Percentiles rank a stretch among this genome's conserved stretches.
These are phyloP conservation scores for Tetramorium bicarinatum DNA, from an alignment of 2,888 invertebrate genomes.

Conservation along the genomic window DNA sequence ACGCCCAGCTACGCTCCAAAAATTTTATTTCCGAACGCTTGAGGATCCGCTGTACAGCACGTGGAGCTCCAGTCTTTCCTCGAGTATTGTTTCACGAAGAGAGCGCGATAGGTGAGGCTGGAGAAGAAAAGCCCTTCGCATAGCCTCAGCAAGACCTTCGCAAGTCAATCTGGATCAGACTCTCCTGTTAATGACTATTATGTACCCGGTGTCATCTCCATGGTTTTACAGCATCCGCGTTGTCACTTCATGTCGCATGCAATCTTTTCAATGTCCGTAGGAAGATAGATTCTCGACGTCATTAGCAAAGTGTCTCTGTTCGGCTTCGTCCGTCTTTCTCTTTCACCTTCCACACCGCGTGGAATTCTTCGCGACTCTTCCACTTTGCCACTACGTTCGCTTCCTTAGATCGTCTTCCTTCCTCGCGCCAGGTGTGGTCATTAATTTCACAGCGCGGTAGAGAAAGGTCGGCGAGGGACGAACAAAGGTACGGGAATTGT, in stretches of 20 bases:
- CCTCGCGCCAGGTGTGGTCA: conserved; percentile 71
- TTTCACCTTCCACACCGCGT: conserved; percentile 2
- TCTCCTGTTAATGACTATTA: conserved; percentile 74
- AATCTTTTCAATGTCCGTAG: conserved; percentile 72
- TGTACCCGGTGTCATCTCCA: conserved; percentile 70
- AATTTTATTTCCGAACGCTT: neutral
- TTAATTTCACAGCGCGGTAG: conserved; percentile 70
- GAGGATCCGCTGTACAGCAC: neutral
- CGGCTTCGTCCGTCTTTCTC: conserved; percentile 1
- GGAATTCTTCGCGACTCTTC: conserved; percentile 36
- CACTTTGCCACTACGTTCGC: conserved; percentile 27
- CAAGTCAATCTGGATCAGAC: conserved; percentile 66
- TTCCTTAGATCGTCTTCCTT: conserved; percentile 39
- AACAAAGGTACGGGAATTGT: conserved; percentile 64
- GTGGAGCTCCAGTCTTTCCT: neutral
- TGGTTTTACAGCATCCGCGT: conserved; percentile 60
- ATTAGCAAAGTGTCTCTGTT: conserved; percentile 70
- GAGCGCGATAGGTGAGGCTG: too few species aligned
- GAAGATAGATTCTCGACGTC: conserved; percentile 75
- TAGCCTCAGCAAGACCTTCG: too few species aligned
- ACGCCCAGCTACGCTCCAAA: conserved; percentile 3
- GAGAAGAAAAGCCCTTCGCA: neutral
- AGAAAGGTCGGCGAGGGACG: conserved; percentile 64
- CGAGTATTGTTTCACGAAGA: neutral
- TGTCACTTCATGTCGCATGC: conserved; percentile 56